phyloP scores from a whole-genome alignment of 2,113 vertebrate genomes.

The Cepphus grylle region DNA sequence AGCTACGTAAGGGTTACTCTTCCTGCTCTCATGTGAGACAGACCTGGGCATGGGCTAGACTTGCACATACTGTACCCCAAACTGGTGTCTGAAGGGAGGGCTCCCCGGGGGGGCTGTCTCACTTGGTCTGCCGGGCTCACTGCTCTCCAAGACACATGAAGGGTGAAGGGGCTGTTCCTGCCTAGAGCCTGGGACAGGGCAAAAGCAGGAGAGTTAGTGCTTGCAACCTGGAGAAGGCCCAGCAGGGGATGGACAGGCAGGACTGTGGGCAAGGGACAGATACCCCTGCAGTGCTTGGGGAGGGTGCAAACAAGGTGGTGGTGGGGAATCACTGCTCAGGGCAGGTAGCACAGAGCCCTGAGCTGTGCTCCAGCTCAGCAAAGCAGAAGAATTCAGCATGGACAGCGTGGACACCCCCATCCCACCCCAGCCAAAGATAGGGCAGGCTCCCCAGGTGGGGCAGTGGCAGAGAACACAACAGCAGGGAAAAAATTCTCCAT shows the following conservation, averaged over 20 bases:
- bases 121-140: conserved; percentile 32
- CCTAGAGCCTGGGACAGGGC: conserved; percentile 58
- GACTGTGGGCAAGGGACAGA: not conserved
- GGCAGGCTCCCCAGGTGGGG: not conserved
- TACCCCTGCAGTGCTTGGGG: not conserved
- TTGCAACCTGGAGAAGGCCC: not conserved
- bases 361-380: not conserved
- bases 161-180: conserved; percentile 52
- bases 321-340: not conserved
- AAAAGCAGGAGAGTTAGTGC: conserved; percentile 50
- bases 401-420: not conserved
- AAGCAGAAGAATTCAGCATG: not conserved
- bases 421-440: not conserved
- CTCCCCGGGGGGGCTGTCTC: conserved; percentile 24
- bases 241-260: not conserved
- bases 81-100: conserved; percentile 45
- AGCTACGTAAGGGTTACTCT: not conserved
- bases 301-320: not conserved
- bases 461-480: not conserved
- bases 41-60: not conserved
- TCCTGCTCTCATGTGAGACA: not conserved
- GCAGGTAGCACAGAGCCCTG: not conserved
- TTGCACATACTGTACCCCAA: conserved; percentile 65
- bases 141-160: conserved; percentile 56
- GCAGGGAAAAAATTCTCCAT: not conserved